Conservation (phyloP, 2,888 invertebrate genomes). For the Tenthredo mesomela region DNA sequence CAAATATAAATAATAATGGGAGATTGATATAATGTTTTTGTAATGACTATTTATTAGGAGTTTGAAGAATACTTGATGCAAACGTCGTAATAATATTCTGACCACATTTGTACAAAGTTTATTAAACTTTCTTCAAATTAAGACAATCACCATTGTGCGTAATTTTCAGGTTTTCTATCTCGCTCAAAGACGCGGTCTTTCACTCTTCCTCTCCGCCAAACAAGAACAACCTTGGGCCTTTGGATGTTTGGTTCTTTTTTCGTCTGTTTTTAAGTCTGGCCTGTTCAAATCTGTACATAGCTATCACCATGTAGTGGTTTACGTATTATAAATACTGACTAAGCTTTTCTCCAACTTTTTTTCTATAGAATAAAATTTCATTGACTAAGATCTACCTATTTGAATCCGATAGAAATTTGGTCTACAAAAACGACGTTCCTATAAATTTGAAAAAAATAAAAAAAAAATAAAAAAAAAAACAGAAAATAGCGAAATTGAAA, state of each 20-base stretch:
- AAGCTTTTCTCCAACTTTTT: conserved; percentile 9
- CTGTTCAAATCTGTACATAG: conserved; percentile 38
- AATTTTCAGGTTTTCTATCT: conserved; percentile 42
- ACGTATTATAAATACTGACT: conserved; percentile 15
- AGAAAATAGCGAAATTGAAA: not conserved
- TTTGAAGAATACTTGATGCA: not conserved
- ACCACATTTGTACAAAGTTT: not conserved
- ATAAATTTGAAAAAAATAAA: too few species aligned
- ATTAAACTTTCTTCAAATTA: not conserved
- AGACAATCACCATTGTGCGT: conserved; percentile 21
- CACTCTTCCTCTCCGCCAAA: conserved; percentile 54
- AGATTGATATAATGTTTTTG: not conserved
- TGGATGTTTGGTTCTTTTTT: conserved; percentile 53
- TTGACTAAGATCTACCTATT: not conserved
- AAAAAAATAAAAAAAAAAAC: too few species aligned
- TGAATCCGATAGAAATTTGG: not conserved
- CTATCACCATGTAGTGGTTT: conserved; percentile 5
- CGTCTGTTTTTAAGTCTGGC: conserved; percentile 55
- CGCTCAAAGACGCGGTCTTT: conserved; percentile 50
- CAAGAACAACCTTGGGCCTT: conserved; percentile 55
- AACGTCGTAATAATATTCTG: not conserved
- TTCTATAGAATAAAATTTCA: conserved; percentile 25
- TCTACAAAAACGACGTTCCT: not conserved
- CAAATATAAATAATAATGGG: not conserved
- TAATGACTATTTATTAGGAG: not conserved